phyloP scores from a whole-genome alignment of 2,888 invertebrate genomes.

The Rhagonycha lutea region DNA sequence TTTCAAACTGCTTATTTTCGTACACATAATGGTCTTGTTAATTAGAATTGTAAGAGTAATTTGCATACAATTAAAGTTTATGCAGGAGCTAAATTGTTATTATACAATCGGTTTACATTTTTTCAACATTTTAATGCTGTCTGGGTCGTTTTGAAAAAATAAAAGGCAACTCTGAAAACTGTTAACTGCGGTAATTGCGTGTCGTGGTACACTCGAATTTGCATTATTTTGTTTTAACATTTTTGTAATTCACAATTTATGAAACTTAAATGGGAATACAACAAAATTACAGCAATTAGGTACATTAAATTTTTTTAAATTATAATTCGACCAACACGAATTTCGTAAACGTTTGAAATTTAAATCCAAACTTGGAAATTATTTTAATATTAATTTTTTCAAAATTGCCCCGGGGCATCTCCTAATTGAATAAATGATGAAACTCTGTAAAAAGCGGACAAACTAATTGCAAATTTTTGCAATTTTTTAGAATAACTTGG shows the following conservation, averaged over 20 bases:
- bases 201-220: constrained; percentile 7
- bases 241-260: constrained; percentile 2
- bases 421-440: background rate
- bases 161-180: background rate
- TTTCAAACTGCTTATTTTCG: background rate
- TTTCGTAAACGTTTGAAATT: background rate
- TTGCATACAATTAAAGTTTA: constrained; percentile 24
- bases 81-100: constrained; percentile 19
- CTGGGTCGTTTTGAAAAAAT: background rate
- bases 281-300: constrained; percentile 7
- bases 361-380: background rate
- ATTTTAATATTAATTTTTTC: background rate
- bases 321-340: background rate
- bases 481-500: background rate
- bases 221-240: constrained; percentile 10
- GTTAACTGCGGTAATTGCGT: constrained; percentile 9
- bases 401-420: background rate
- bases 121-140: background rate
- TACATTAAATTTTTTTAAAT: background rate
- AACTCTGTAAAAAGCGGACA: background rate
- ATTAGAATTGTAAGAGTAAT: constrained; percentile 21
- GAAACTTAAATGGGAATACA: constrained; percentile 2
- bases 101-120: constrained; percentile 1
- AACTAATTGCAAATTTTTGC: background rate
- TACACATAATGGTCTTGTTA: constrained; percentile 20